Evolutionary conservation across 2,888 invertebrate species (phyloP).

Genomic region (Gastrophysa polygoni): DNA sequence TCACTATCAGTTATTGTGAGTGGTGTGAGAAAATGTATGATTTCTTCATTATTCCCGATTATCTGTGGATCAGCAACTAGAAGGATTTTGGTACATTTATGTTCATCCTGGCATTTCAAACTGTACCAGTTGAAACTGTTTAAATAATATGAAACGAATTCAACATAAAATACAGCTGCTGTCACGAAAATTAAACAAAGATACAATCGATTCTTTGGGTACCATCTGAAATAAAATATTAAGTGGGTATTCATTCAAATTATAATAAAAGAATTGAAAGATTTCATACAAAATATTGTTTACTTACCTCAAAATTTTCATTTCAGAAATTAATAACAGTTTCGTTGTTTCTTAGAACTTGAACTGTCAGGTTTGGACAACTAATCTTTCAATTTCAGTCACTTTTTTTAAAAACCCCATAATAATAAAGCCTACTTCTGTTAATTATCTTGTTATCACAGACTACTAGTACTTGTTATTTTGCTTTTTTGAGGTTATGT

Average conservation of each 20-base stretch:
- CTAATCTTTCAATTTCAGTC: no score
- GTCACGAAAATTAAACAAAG: constrained; percentile 24
- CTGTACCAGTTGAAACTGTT: constrained; percentile 50
- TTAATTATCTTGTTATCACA: no score
- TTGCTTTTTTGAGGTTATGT: no score
- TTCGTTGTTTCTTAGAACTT: no score
- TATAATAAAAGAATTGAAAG: no score
- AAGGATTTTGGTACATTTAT: constrained; percentile 54
- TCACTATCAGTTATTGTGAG: constrained; percentile 88
- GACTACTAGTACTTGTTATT: no score
- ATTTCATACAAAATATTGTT: not conserved
- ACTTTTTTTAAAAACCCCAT: no score
- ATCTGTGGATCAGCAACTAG: constrained; percentile 91
- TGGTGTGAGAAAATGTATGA: constrained; percentile 67
- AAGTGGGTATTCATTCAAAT: no score
- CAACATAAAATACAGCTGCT: constrained; percentile 44
- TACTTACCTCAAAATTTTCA: no score
- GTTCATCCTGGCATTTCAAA: constrained; percentile 47
- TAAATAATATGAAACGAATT: constrained; percentile 50
- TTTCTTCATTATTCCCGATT: constrained; percentile 79
- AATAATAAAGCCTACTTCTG: no score
- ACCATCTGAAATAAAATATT: constrained; percentile 11
- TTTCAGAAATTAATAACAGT: no score
- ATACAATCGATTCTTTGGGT: constrained; percentile 13
- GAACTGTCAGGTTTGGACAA: no score